phyloP scores from a whole-genome alignment of 2,113 vertebrate species.

The Petroica traversi region DNA sequence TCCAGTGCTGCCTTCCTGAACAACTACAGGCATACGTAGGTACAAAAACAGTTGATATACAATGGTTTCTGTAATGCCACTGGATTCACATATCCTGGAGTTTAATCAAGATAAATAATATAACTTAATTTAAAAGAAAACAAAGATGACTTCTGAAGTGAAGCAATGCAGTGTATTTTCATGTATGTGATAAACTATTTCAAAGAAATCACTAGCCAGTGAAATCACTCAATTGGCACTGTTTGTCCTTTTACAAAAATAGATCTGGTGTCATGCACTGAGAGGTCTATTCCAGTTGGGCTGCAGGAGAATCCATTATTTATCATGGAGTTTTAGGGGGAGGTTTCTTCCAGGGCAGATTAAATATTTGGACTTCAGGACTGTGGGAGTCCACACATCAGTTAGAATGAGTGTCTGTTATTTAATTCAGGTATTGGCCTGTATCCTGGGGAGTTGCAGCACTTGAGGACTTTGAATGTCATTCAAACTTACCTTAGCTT shows the following conservation, averaged over 20 bases:
- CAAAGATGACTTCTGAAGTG: not conserved
- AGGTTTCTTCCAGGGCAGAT: not conserved
- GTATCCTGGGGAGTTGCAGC: not conserved
- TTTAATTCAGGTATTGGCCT: not conserved
- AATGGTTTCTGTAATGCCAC: not conserved
- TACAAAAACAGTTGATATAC: not conserved
- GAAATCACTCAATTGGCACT: conserved; percentile 8
- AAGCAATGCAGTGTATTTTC: not conserved
- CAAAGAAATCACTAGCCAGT: conserved; percentile 24
- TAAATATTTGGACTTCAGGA: not conserved
- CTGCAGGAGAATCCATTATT: not conserved
- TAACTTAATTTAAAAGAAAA: not conserved
- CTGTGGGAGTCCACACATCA: not conserved
- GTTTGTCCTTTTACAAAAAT: conserved; percentile 6
- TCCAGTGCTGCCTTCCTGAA: not conserved
- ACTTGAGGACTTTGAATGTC: not conserved
- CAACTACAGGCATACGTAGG: not conserved
- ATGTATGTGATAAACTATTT: not conserved
- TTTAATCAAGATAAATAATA: not conserved
- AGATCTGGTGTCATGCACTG: not conserved
- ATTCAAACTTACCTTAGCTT: not conserved
- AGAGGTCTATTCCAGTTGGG: not conserved
- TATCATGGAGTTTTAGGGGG: not conserved
- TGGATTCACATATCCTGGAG: not conserved
- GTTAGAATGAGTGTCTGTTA: not conserved